A percentile compares a stretch with the other conserved stretches of the same genome.
Evolutionary conservation across 2,888 invertebrate genomes (phyloP).

Genomic region (Rhagonycha fulva): DNA sequence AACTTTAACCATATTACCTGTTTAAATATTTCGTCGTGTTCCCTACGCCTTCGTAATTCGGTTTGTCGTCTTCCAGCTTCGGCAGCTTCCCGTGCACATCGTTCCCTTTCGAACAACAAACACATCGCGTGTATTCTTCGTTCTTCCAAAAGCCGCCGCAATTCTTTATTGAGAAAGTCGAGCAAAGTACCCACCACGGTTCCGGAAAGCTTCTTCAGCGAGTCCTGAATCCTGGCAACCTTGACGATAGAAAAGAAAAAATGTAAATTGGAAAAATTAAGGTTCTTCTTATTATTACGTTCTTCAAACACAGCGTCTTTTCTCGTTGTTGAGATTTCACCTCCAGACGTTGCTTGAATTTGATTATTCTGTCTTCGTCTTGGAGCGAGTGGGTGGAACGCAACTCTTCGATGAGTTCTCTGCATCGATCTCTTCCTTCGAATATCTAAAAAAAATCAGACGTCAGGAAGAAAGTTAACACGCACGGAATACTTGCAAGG

Average conservation of each 20-base stretch:
- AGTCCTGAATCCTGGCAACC: conserved; percentile 63
- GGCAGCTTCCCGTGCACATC: conserved; percentile 75
- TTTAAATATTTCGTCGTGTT: conserved; percentile 82
- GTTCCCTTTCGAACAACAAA: conserved; percentile 76
- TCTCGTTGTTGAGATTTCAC: conserved; percentile 49
- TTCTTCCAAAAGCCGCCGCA: conserved; percentile 76
- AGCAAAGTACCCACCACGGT: conserved; percentile 72
- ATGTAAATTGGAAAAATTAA: neutral
- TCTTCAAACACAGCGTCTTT: conserved; percentile 33
- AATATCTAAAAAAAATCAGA: conserved; percentile 61
- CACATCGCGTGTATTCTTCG: conserved; percentile 78
- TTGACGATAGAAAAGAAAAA: conserved; percentile 37
- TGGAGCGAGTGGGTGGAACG: conserved; percentile 70
- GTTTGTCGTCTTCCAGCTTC: conserved; percentile 80
- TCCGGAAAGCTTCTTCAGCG: conserved; percentile 73
- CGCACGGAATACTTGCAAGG: conserved; percentile 56
- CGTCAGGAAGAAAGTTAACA: neutral
- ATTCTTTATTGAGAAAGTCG: conserved; percentile 78
- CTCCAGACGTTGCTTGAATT: conserved; percentile 42
- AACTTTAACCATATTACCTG: conserved; percentile 53
- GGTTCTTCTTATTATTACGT: conserved; percentile 7
- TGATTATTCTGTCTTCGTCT: conserved; percentile 57
- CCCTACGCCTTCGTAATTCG: conserved; percentile 71
- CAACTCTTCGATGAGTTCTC: conserved; percentile 73
- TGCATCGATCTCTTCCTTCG: conserved; percentile 70